Evolutionary conservation across 2,797 vertebrate genomes (phyloP), one percentile per base, ranked within the genome.

Genomic region (Trachops cirrhosus): DNA sequence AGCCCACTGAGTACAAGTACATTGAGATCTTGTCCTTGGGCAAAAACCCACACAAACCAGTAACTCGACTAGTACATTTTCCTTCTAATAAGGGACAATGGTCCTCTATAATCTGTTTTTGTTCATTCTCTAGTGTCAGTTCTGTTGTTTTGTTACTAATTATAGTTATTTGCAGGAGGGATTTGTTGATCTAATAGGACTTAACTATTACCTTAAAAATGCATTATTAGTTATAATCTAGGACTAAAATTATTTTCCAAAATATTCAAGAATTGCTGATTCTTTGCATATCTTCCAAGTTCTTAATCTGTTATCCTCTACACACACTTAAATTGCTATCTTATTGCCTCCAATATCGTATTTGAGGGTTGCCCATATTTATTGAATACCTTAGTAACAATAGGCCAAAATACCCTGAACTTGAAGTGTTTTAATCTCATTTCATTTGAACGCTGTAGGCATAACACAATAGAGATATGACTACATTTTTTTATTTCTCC

Each of bases 391-490:
- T 75, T 88, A 74, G 26, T 74, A 67, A 75, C 74, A 92, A 82
- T 83, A 67, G 87, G 11, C 44, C 6, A 92, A 89, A 96, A 91
- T 79, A 93, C 44, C 54, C 15, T 94, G n/a, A 83, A 93, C 34
- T 92, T 83, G 32, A 59, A 83, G n/a, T 88, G 54, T 84, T 92
- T 95, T 92, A 39, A 57, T 48, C 73, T 88, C 44, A 92, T 92
- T 93, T 96, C 71, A 74, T 79, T 85, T 94, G 44, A 95, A 86
- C 24, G 41, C 74, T 94, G 11, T 85, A 78, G 82, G 41, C 32
- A 93, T 85, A 93, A 75, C 59, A 95, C 32, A 74, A 74, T 71
- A 93, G 2, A 96, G 32, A 75, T 19, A 85, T 62, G 26, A 0
- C 77, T 75, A 1, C 3, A 24, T 4, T 8, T 92, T 96, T 92